Evolutionary conservation across 1,140 invertebrate species (phyloP).

Genomic region (Vanessa tameamea): DNA sequence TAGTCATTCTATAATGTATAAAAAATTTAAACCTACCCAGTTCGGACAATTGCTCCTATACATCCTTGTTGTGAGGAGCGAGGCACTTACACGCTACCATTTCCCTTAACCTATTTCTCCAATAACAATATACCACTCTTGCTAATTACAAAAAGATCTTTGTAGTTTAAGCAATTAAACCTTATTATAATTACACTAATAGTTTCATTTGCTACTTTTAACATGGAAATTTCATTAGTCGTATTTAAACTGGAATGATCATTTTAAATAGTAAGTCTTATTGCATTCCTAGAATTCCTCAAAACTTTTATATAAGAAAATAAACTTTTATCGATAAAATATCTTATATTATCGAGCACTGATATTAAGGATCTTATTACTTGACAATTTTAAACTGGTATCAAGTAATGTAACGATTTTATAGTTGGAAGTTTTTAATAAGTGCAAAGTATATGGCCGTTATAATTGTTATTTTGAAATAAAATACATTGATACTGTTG

Average conservation of each 20-base stretch:
- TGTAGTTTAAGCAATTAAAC: constrained; percentile 34
- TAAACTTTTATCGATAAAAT: constrained; percentile 7
- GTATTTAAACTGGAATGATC: constrained; percentile 7
- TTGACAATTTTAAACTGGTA: background rate
- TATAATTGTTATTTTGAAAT: no score
- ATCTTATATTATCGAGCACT: background rate
- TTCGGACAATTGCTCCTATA: no score
- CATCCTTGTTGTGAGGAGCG: background rate
- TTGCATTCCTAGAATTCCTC: constrained; percentile 27
- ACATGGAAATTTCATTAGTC: constrained; percentile 14
- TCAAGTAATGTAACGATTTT: background rate
- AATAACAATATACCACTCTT: background rate
- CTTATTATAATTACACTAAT: constrained; percentile 40
- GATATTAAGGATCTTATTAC: constrained; percentile 2
- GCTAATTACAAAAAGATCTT: constrained; percentile 34
- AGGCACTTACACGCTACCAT: background rate
- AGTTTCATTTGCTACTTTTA: constrained; percentile 34
- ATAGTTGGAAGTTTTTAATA: background rate
- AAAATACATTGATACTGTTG: no score
- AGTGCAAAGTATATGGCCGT: no score
- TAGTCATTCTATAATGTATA: no score
- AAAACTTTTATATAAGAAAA: constrained; percentile 12
- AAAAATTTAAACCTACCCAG: no score
- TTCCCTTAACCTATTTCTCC: background rate
- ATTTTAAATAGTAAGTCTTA: background rate